Evolutionary conservation across 2,797 vertebrate genomes (phyloP).

Genomic region (Crocidura indochinensis): DNA sequence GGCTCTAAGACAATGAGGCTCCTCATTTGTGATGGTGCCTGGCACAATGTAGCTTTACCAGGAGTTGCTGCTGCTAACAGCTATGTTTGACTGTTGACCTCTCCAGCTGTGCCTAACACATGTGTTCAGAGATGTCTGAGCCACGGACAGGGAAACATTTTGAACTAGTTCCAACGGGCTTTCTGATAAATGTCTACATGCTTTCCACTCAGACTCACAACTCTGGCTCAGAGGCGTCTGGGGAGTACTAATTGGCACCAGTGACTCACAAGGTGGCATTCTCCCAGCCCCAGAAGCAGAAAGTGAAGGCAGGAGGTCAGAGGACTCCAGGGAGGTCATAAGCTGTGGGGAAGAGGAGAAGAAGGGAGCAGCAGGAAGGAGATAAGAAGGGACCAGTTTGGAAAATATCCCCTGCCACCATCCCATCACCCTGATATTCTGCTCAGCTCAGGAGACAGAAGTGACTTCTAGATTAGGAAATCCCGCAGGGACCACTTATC

Average conservation of each 20-base stretch:
- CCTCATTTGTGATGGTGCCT: no score
- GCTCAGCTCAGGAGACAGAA: not conserved
- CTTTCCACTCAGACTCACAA: slow-evolving; percentile 60
- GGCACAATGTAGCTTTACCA: no score
- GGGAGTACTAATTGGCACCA: slow-evolving; percentile 44
- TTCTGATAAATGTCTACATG: slow-evolving; percentile 24
- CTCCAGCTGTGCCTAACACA: not conserved
- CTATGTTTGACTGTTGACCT: no score
- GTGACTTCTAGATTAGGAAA: not conserved
- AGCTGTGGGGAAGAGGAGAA: no score
- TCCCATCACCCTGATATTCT: accelerated
- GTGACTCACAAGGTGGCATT: slow-evolving; percentile 26
- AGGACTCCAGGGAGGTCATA: not conserved
- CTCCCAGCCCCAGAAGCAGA: not conserved
- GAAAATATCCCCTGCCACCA: not conserved
- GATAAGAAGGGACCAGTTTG: not conserved
- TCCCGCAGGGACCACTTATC: not conserved
- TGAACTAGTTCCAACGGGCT: slow-evolving; percentile 36
- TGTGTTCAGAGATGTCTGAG: slow-evolving; percentile 13
- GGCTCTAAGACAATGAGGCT: no score
- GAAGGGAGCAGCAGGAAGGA: accelerated
- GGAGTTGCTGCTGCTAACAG: no score
- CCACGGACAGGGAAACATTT: slow-evolving; percentile 56
- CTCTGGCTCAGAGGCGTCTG: not conserved
- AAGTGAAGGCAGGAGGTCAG: not conserved